Conservation (phyloP, 2,113 vertebrate genomes). For the Amia ocellicauda region DNA sequence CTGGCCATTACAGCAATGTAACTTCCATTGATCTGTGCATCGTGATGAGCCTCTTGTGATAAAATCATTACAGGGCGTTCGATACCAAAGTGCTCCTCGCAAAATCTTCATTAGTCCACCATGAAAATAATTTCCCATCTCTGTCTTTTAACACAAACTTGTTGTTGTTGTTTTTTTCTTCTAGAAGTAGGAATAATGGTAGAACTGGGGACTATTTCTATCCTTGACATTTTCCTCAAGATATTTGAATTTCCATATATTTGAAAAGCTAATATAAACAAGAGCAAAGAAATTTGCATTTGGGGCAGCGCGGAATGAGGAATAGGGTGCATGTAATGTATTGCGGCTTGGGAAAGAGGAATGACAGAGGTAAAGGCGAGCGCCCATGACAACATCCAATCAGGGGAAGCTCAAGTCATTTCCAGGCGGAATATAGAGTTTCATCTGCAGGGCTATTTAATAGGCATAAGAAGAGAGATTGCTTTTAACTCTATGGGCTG, state of each 20-base stretch:
- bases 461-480: conserved; percentile 72
- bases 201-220: conserved; percentile 26
- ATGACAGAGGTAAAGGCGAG: conserved; percentile 62
- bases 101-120: conserved; percentile 21
- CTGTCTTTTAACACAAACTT: no score
- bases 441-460: conserved; percentile 75
- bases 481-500: conserved; percentile 51
- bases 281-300: conserved; percentile 74
- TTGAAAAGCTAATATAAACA: conserved; percentile 85
- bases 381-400: conserved; percentile 62
- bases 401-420: conserved; percentile 73
- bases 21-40: conserved; percentile 57
- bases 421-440: conserved; percentile 73
- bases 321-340: conserved; percentile 70
- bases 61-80: conserved; percentile 23
- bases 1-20: conserved; percentile 67
- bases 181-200: conserved; percentile 16
- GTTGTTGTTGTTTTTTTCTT: no score
- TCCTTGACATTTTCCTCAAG: conserved; percentile 76
- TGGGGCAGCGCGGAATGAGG: conserved; percentile 75
- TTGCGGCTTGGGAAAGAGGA: conserved; percentile 64
- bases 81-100: conserved; percentile 18
- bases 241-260: conserved; percentile 75
- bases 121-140: not conserved
- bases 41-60: conserved; percentile 46